Evolutionary conservation across 35 echinoderm and acorn worm genomes (phyloP), one percentile per base, ranked within the genome.

Genomic region (Apostichopus parvimensis): DNA sequence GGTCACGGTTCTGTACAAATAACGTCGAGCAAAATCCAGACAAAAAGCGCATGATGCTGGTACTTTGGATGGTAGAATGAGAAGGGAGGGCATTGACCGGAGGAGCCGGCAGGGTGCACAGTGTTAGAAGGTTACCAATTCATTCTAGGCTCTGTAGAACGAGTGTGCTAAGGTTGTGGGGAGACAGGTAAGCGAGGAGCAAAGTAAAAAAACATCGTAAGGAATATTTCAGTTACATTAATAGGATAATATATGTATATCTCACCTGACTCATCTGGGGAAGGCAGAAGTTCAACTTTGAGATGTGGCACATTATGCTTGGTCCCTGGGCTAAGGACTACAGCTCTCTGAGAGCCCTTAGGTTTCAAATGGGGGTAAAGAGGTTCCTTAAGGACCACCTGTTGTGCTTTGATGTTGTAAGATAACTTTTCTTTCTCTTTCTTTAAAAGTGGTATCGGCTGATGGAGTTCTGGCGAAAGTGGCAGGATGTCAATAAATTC

Each of bases 391-490:
- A 78, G 73, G 28, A 91, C 89, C 53, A 78, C 71, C 52, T 60
- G 71, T 24, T 91, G 89, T 59, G 89, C 12, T 20, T 57, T 57
- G 17, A 79, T 26, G 73, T 54, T 17, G 4, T 18, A 28, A 45
- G 34, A 4, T 18, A n/a, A 55, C 15, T 59, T 18, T 8, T 84
- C 81, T 54, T 72, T 79, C 53, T 91, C 89, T 79, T 79, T 91
- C 89, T 91, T 91, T 73, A 91, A 23, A 60, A 91, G 89, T 58
- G 88, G 88, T 57, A 90, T 90, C n/a, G 88, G 88, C 24, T 90
- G 88, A 22, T 8, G 17, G 13, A 77, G 66, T 78, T 90, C 88
- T 13, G 88, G 68, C 7, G 88, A 90, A 45, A 90, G 66, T 17
- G 88, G 88, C 73, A 90, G 56, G 8, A 77, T n/a, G 52, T 90